Conservation (phyloP, 2,888 invertebrate species). For the Patella ulyssiponensis region DNA sequence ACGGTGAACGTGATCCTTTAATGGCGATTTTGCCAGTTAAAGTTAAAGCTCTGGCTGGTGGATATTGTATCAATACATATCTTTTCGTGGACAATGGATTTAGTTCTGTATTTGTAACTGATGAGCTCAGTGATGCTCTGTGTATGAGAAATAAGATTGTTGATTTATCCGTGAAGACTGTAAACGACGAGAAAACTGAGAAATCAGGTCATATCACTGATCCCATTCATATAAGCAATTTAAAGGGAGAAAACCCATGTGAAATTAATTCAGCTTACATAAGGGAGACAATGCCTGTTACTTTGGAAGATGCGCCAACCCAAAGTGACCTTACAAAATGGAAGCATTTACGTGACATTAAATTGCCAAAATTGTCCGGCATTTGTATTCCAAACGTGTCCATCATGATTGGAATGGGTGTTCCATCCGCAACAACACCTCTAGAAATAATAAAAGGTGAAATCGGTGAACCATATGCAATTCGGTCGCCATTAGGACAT, state of each 20-base stretch:
- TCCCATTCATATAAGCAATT: neutral
- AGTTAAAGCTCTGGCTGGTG: neutral
- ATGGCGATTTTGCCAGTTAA: neutral
- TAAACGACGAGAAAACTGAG: neutral
- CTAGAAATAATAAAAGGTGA: slow-evolving; percentile 4
- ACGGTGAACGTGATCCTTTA: neutral
- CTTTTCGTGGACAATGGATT: no score
- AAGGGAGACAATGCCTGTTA: neutral
- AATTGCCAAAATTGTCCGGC: neutral
- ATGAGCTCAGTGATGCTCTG: neutral
- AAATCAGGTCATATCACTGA: neutral
- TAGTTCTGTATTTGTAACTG: neutral
- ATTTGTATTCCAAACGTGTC: neutral
- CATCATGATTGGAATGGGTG: slow-evolving; percentile 7
- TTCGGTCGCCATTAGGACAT: slow-evolving; percentile 26
- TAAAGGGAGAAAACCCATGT: neutral
- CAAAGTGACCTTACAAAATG: slow-evolving; percentile 14
- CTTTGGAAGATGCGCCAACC: neutral
- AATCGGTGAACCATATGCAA: slow-evolving; percentile 28
- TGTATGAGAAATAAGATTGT: neutral
- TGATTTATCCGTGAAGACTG: neutral
- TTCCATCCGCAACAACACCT: slow-evolving; percentile 4
- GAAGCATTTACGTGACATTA: slow-evolving; percentile 8
- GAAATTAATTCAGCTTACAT: neutral
- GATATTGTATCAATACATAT: neutral